These are phyloP conservation scores for Pomatostomus ruficeps DNA, from an alignment of 2,113 vertebrate genomes.

Conservation along the genomic window DNA sequence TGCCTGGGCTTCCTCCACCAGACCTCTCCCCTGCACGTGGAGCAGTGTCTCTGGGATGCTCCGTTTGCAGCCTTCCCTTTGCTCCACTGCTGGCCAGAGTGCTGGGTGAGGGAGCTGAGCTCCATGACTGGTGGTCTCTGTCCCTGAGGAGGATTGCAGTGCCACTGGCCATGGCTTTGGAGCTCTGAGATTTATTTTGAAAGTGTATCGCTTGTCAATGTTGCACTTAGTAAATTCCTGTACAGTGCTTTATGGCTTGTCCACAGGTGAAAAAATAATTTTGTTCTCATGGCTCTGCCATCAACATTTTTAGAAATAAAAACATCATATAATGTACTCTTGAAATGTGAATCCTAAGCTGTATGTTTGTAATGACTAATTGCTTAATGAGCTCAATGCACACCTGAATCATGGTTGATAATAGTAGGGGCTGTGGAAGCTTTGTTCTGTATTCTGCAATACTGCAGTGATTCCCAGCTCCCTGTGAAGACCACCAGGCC, in stretches of 20 bases:
- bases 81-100: neutral
- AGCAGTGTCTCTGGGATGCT: neutral
- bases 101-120: neutral
- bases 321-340: neutral
- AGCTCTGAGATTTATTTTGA: neutral
- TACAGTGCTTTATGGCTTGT: neutral
- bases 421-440: neutral
- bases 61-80: neutral
- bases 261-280: neutral
- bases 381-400: neutral
- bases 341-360: neutral
- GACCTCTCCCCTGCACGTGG: accelerated
- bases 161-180: neutral
- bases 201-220: accelerated
- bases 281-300: neutral
- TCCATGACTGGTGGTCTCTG: neutral
- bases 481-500: neutral
- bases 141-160: neutral
- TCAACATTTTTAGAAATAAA: neutral
- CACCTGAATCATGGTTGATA: neutral
- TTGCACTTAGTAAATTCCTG: neutral
- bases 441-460: neutral
- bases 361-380: neutral
- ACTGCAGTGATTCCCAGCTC: neutral
- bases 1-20: neutral